Evolutionary conservation across 1,140 invertebrate species (phyloP).

Genomic region (Psilanteris sp.): DNA sequence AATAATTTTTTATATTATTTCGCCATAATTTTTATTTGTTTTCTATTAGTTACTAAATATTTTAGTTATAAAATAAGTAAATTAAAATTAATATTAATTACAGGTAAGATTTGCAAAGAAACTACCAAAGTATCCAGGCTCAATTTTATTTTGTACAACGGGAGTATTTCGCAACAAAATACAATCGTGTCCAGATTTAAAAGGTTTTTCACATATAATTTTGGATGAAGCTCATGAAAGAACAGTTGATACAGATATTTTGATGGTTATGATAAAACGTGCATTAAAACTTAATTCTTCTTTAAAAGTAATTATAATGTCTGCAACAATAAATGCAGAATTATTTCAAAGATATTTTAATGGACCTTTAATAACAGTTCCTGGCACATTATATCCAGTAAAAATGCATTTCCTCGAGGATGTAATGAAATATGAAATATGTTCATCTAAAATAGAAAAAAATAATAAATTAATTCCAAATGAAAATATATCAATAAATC

Average conservation of each 20-base stretch:
- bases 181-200: constrained; percentile 78
- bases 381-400: constrained; percentile 82
- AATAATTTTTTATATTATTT: not conserved
- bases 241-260: constrained; percentile 84
- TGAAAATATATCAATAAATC: constrained; percentile 24
- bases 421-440: constrained; percentile 49
- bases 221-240: constrained; percentile 90
- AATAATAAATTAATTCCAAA: constrained; percentile 25
- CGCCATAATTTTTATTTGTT: no score
- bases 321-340: constrained; percentile 89
- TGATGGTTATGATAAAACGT: constrained; percentile 81
- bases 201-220: constrained; percentile 84
- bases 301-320: constrained; percentile 89
- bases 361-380: constrained; percentile 74
- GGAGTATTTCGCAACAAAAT: constrained; percentile 88
- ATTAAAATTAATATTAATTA: constrained; percentile 68
- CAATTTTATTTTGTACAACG: constrained; percentile 86
- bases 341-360: constrained; percentile 88
- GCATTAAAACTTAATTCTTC: constrained; percentile 78
- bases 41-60: no score
- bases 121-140: constrained; percentile 72
- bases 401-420: constrained; percentile 81
- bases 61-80: no score
- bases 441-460: not conserved
- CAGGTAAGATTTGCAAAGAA: constrained; percentile 52